phyloP scores from a whole-genome alignment of 2,888 invertebrate species.

The Drosophila melanocephala region DNA sequence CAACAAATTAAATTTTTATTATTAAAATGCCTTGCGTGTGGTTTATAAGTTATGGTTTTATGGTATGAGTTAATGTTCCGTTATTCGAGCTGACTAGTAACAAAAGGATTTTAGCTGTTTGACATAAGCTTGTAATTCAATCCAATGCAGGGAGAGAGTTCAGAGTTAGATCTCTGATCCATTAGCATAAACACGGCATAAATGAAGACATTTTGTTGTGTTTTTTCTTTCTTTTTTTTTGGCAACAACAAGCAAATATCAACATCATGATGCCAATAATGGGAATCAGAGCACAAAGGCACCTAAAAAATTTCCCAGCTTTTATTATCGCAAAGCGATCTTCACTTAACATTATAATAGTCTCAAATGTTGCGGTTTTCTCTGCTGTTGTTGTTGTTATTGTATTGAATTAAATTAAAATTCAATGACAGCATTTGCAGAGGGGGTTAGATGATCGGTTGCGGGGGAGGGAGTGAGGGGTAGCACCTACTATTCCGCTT shows the following conservation, averaged over 20 bases:
- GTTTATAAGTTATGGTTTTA: slow-evolving; percentile 36
- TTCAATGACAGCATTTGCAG: slow-evolving; percentile 67
- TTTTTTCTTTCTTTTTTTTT: slow-evolving; percentile 16
- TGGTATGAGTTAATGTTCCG: slow-evolving; percentile 13
- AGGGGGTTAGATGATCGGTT: not conserved
- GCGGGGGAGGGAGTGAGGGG: not conserved
- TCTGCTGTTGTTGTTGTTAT: slow-evolving; percentile 37
- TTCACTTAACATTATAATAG: slow-evolving; percentile 66
- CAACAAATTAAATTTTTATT: slow-evolving; percentile 81
- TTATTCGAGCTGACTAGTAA: not conserved
- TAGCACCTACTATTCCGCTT: slow-evolving; percentile 66
- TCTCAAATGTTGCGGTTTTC: slow-evolving; percentile 52
- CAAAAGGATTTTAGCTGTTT: not conserved
- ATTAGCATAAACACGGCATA: slow-evolving; percentile 75
- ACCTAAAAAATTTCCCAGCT: slow-evolving; percentile 75
- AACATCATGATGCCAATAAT: slow-evolving; percentile 69
- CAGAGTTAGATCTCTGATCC: slow-evolving; percentile 51
- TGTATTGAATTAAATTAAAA: slow-evolving; percentile 78
- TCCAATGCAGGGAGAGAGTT: not conserved
- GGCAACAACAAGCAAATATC: slow-evolving; percentile 56
- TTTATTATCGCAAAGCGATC: slow-evolving; percentile 73
- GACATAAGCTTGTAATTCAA: not conserved
- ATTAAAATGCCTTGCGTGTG: slow-evolving; percentile 76
- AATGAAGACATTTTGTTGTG: slow-evolving; percentile 74
- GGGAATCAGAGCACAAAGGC: slow-evolving; percentile 75